These are phyloP conservation scores for Marmota monax DNA, from an alignment of 2,113 vertebrate genomes.

Conservation along the genomic window DNA sequence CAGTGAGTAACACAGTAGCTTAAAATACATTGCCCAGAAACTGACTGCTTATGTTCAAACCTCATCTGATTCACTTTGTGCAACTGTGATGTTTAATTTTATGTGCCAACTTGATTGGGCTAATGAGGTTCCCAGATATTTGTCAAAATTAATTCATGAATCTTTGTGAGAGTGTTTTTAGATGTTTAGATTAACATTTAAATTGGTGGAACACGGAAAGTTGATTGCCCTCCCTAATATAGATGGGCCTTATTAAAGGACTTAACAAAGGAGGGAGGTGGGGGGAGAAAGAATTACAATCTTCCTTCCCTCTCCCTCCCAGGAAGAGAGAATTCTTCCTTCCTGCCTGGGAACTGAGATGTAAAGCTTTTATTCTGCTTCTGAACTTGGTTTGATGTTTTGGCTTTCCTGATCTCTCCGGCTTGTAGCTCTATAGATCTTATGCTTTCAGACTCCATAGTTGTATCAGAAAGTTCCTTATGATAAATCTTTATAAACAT, in stretches of 20 bases:
- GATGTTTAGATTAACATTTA: not conserved
- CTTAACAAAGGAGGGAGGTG: too few species aligned
- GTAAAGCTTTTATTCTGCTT: not conserved
- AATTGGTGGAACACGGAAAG: not conserved
- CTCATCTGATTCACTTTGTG: not conserved
- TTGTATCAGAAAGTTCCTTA: not conserved
- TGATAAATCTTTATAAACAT: not conserved
- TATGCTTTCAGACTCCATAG: not conserved
- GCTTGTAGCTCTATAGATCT: not conserved
- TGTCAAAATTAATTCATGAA: not conserved
- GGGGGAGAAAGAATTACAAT: not conserved
- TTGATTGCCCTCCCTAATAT: not conserved
- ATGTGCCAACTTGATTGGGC: not conserved
- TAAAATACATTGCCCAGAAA: not conserved
- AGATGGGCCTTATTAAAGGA: not conserved
- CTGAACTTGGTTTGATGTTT: not conserved
- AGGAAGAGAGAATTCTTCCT: not conserved
- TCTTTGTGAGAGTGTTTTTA: not conserved
- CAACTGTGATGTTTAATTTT: not conserved
- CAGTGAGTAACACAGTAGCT: not conserved
- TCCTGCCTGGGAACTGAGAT: not conserved
- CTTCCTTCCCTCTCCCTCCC: too few species aligned
- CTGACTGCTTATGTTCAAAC: not conserved
- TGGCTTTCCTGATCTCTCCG: not conserved
- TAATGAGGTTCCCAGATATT: not conserved